phyloP scores from a whole-genome alignment of 2,797 vertebrate species.

The Staurois parvus region DNA sequence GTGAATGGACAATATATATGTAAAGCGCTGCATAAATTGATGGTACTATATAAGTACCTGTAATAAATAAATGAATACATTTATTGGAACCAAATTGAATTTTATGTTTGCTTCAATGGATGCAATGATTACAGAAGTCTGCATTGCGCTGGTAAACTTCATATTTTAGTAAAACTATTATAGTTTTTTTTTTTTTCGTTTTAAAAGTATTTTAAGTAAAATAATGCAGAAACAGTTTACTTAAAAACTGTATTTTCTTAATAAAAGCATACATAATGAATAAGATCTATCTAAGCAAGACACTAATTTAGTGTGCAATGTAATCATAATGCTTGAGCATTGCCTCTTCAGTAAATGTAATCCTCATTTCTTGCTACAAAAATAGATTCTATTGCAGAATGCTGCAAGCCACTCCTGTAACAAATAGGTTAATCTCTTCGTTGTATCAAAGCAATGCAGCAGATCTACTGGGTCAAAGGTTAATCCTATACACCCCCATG shows the following conservation, averaged over 20 bases:
- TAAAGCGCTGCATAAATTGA: no score
- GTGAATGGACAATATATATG: no score
- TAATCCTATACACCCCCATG: constrained; percentile 48
- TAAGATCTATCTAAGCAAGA: background rate
- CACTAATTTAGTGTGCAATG: background rate
- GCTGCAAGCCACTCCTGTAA: background rate
- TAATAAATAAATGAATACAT: no score
- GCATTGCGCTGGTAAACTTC: no score
- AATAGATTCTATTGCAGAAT: constrained; percentile 13
- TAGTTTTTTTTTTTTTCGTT: no score
- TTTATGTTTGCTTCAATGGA: no score
- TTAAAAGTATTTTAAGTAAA: no score
- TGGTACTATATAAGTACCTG: no score
- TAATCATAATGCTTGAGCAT: background rate
- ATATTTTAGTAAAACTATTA: no score
- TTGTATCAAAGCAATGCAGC: constrained; percentile 25
- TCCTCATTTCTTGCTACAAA: background rate
- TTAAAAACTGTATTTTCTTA: background rate
- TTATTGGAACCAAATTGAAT: no score
- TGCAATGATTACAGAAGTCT: no score
- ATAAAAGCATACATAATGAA: background rate
- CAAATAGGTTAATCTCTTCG: constrained; percentile 27
- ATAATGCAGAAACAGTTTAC: background rate
- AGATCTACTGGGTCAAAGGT: constrained; percentile 45
- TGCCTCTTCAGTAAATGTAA: background rate